Conservation (phyloP, 2,797 vertebrate species). For the Melanogrammus aeglefinus region DNA sequence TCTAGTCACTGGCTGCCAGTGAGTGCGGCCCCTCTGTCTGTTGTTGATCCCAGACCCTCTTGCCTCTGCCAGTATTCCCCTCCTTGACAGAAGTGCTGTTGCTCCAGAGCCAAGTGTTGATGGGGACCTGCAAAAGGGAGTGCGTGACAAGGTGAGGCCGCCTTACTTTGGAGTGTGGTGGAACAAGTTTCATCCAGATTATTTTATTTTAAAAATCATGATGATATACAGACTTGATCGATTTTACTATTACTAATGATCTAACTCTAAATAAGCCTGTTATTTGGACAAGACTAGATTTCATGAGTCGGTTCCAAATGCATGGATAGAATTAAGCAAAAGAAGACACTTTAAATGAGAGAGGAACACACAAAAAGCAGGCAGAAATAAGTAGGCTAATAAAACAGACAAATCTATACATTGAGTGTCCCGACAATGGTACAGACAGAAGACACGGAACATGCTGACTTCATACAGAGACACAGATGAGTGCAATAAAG, state of each 20-base stretch:
- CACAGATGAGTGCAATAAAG: not conserved
- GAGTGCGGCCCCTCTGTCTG: not conserved
- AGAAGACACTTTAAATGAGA: not conserved
- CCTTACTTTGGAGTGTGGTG: not conserved
- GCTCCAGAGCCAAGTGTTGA: not conserved
- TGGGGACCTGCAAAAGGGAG: not conserved
- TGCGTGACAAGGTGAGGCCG: not conserved
- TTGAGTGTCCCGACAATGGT: not conserved
- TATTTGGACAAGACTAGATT: not conserved
- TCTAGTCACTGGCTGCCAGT: not conserved
- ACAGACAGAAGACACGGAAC: no score
- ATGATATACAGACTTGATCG: not conserved
- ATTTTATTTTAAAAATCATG: no score
- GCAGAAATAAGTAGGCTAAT: not conserved
- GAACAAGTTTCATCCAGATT: no score
- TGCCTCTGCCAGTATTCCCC: not conserved
- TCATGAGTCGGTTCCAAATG: not conserved
- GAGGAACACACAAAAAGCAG: not conserved
- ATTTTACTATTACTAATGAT: not conserved
- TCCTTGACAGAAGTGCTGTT: not conserved
- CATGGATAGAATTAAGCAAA: not conserved
- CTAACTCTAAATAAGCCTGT: not conserved
- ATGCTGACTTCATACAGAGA: not conserved
- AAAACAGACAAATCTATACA: not conserved
- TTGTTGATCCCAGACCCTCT: not conserved